Evolutionary conservation across 2,113 vertebrate species (phyloP).

Genomic region (Sander vitreus): DNA sequence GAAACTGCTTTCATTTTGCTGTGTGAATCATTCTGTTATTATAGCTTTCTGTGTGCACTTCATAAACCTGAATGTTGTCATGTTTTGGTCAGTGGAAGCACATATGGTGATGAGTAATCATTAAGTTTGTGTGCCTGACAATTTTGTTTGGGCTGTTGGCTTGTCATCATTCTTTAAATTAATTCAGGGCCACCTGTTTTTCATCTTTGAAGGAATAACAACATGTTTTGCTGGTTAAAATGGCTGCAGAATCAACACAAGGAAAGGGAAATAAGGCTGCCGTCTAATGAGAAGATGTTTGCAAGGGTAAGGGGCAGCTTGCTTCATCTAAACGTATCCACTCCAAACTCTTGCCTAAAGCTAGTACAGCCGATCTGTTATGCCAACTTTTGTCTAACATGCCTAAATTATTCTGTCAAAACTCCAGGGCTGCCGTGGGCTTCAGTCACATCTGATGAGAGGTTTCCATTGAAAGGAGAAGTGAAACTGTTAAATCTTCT

Average conservation of each 20-base stretch:
- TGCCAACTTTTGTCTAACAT: constrained; percentile 22
- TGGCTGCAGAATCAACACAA: background rate
- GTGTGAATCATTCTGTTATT: constrained; percentile 54
- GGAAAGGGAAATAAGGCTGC: background rate
- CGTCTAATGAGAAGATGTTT: background rate
- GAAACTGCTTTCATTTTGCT: constrained; percentile 16
- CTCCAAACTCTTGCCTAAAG: constrained; percentile 4
- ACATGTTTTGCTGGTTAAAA: constrained; percentile 21
- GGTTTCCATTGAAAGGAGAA: background rate
- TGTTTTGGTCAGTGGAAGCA: constrained; percentile 30
- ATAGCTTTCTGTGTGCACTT: constrained; percentile 4
- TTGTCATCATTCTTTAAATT: background rate
- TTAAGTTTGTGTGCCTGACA: constrained; percentile 19
- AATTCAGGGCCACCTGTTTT: constrained; percentile 28
- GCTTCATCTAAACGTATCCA: background rate
- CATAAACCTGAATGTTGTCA: constrained; percentile 20
- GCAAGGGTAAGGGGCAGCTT: background rate
- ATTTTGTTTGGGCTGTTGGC: background rate
- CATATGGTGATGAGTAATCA: constrained; percentile 66
- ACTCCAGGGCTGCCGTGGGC: constrained; percentile 12
- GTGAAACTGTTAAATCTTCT: constrained; percentile 8
- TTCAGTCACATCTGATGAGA: constrained; percentile 34
- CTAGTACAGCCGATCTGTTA: constrained; percentile 21
- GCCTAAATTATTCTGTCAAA: constrained; percentile 26
- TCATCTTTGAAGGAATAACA: constrained; percentile 13